Evolutionary conservation across 35 echinoderm and acorn worm species (phyloP).

Genomic region (Anneissia japonica): DNA sequence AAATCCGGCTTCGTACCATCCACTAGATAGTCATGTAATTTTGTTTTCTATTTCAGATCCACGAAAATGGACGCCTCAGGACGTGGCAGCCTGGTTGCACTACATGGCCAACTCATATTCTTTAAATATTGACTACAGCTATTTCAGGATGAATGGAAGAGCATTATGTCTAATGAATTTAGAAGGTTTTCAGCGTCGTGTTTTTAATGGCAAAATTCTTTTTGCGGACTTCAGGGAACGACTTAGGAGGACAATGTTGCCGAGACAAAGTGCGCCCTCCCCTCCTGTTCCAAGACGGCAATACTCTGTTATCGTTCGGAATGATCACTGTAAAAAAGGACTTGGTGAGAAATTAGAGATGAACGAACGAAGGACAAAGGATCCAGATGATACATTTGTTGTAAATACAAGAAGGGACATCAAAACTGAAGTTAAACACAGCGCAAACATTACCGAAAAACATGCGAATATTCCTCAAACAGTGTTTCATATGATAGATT

Average conservation of each 20-base stretch:
- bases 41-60: constrained; percentile 36
- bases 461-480: neutral
- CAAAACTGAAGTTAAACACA: neutral
- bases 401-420: neutral
- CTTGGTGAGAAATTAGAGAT: neutral
- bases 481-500: too few species aligned
- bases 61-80: constrained; percentile 33
- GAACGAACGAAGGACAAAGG: neutral
- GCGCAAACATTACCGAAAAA: neutral
- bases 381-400: neutral
- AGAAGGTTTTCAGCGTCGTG: constrained; percentile 38
- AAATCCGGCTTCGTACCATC: neutral
- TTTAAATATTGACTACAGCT: constrained; percentile 12
- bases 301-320: neutral
- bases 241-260: constrained; percentile 17
- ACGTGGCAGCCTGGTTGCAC: constrained; percentile 34
- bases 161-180: constrained; percentile 41
- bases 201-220: constrained; percentile 33
- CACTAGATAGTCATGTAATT: neutral
- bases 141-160: constrained; percentile 49
- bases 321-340: neutral
- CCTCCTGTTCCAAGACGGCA: neutral
- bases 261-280: neutral
- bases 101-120: constrained; percentile 21
- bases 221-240: constrained; percentile 46